Evolutionary conservation across 2,113 vertebrate species (phyloP).

Genomic region (Grus americana): DNA sequence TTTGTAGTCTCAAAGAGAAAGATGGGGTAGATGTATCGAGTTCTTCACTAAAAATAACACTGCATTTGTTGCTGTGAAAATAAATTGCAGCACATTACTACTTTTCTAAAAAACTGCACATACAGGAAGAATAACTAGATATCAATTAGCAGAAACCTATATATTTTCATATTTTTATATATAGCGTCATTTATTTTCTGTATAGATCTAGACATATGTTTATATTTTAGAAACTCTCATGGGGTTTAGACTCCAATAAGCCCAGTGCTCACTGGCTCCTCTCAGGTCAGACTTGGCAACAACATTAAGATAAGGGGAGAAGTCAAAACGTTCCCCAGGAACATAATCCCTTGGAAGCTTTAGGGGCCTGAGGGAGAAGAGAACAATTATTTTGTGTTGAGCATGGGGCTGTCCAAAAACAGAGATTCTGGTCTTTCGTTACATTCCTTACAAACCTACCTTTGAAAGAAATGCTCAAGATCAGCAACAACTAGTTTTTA

Average conservation of each 20-base stretch:
- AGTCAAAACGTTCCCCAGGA: rapidly evolving
- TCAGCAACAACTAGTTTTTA: background rate
- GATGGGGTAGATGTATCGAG: rapidly evolving
- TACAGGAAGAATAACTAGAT: background rate
- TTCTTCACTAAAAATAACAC: background rate
- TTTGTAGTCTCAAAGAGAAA: background rate
- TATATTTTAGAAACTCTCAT: background rate
- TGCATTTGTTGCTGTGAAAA: background rate
- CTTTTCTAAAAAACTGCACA: background rate
- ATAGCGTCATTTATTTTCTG: background rate
- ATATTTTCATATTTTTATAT: background rate
- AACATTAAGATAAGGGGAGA: background rate
- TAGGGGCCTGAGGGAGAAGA: background rate
- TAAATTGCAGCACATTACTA: background rate
- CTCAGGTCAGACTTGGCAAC: background rate
- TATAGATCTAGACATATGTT: background rate
- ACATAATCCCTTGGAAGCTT: background rate
- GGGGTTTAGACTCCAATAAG: background rate
- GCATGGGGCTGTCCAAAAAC: background rate
- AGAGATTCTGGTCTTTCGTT: background rate
- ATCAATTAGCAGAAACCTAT: background rate
- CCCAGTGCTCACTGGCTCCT: background rate
- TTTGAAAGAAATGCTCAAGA: background rate
- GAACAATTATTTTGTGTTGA: background rate
- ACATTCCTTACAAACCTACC: rapidly evolving